Evolutionary conservation across 2,797 vertebrate genomes (phyloP), one percentile per base, ranked within the genome.

Genomic region (Chromis chromis): DNA sequence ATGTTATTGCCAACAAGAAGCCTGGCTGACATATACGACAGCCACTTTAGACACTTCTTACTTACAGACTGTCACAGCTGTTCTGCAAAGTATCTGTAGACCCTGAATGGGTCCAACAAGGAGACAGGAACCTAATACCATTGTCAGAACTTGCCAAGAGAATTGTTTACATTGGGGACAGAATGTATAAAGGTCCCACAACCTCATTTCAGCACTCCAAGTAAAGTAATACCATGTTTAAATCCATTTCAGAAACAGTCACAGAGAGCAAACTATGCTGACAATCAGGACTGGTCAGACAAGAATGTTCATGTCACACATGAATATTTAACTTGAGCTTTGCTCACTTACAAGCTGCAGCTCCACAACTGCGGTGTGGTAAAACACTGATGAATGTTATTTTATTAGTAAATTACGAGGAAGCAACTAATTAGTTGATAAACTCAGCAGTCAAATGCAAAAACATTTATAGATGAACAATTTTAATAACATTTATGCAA

Each of bases 1-100:
- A 79, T 52, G 66, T 64, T 64, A 67, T 57, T 48, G 27, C 50
- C 22, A 58, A 50, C 50, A 55, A 52, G 22, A 77, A 75, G 59
- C 24, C 54, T 21, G 44, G 39, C 56, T 44, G 39, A 31, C 44
- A 52, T 56, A 53, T 13, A 42, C 0, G 22, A 57, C 42, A 55
- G 42, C 46, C 31, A 63, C 69, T 54, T 53, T 14, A 72, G 50
- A 79, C 21, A 39, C 40, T 17, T 64, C 48, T 59, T 14, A 67
- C 58, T 63, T 42, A 22, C 50, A 64, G 28, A 61, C 59, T 48
- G 25, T 40, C 48, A 64, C 6, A 12, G 28, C 49, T 64, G 61
- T 27, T 55, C 39, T 58, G 25, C 22, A 56, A 59, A 19, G 50
- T 49, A 40, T 13, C 31, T 49, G 25, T 27, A 24, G 25, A 48